Evolutionary conservation across 2,888 invertebrate species (phyloP), one percentile per base, ranked within the genome.

Genomic region (Onthophagus sagittarius): DNA sequence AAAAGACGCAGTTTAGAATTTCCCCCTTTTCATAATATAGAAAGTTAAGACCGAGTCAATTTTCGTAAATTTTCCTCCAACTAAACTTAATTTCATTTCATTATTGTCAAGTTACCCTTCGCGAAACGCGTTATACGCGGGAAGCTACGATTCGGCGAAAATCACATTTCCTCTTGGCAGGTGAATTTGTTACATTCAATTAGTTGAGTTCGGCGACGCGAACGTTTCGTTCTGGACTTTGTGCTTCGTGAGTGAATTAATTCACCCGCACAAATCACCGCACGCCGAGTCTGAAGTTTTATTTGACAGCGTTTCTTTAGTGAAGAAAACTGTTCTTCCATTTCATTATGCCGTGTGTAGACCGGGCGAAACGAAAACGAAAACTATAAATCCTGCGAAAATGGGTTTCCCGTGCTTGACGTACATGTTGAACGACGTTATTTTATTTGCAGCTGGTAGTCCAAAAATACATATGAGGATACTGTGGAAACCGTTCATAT

Each of bases 161-260:
- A 53, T 53, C 39, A 53, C 39, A 53, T 53, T 53, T 11, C 31
- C 67, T 67, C 67, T 23, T 23, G 23, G 23, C 23, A 23, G 23
- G 23, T 23, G 67, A 67, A 67, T 67, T 67, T 67, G 67, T 67
- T 67, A 67, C 67, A 67, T 67, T 67, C 67, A 67, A 67, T 67
- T 67, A 67, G 67, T n/a, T 13, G 23, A 67, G 67, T 67, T 67
- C 9, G 64, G 64, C 64, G 64, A 64, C 67, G n/a, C 67, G 67
- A 67, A 23, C 23, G 15, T 67, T n/a, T 32, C 67, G 23, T 32
- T 32, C 67, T 23, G 5, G 13, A 14, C 64, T 2, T 2, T 14
- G 15, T 13, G 9, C 14, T 64, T 23, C 13, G n/a, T 32, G 9
- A 67, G 23, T 67, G 67, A 67, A 67, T 67, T 67, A 67, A 67